A percentile compares a stretch with the other conserved stretches of the same genome.
Conservation (phyloP, 2,113 vertebrate genomes). For the Aptenodytes patagonicus region DNA sequence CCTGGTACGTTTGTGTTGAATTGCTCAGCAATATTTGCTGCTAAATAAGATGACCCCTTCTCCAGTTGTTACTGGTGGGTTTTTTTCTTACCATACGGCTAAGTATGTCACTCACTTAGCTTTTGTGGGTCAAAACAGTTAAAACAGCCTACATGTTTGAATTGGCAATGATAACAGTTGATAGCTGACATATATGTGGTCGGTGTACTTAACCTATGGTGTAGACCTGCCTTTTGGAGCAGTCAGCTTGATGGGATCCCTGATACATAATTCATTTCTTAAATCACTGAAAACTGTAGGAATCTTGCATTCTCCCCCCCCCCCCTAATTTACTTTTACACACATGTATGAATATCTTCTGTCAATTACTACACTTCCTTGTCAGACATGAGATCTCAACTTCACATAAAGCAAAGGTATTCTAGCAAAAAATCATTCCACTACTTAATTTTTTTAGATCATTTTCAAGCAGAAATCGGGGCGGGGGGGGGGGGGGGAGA, state of each 20-base stretch:
- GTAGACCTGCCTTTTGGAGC: neutral
- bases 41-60: neutral
- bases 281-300: neutral
- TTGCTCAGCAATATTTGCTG: neutral
- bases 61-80: neutral
- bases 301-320: neutral
- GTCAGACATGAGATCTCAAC: neutral
- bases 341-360: neutral
- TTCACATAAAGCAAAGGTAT: neutral
- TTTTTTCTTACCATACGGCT: neutral
- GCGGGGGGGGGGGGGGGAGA: no score
- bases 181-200: neutral
- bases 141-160: neutral
- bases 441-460: neutral
- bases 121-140: neutral
- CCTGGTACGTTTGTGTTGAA: constrained; percentile 4
- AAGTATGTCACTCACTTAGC: neutral
- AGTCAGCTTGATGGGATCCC: neutral
- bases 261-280: neutral
- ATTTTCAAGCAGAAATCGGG: neutral
- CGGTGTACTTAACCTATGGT: neutral
- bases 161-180: neutral
- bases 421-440: neutral
- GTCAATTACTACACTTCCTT: neutral
- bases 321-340: neutral